These are phyloP conservation scores for Congeria kusceri DNA, from an alignment of 2,888 invertebrate species.

Conservation along the genomic window DNA sequence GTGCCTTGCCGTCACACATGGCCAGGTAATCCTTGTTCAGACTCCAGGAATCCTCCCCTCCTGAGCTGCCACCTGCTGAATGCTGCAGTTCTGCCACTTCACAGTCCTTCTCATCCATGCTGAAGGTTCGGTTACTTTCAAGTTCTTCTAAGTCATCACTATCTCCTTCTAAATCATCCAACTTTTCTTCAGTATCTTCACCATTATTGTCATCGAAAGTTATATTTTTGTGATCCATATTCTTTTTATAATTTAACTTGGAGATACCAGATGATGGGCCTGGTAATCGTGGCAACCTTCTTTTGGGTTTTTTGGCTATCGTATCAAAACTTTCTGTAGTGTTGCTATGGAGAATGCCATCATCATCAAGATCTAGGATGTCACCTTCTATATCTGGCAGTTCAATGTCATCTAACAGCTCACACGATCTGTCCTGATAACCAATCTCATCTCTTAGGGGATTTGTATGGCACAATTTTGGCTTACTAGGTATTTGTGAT, in stretches of 20 bases:
- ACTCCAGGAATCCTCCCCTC: slow-evolving; percentile 62
- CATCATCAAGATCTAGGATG: slow-evolving; percentile 55
- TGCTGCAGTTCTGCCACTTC: slow-evolving; percentile 42
- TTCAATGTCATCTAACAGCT: slow-evolving; percentile 56
- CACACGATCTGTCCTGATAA: slow-evolving; percentile 46
- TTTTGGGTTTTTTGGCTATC: slow-evolving; percentile 19
- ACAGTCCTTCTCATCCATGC: slow-evolving; percentile 29
- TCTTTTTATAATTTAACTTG: too few species aligned
- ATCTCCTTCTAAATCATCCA: background rate
- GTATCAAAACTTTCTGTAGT: slow-evolving; percentile 9
- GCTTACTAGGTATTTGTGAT: slow-evolving; percentile 55
- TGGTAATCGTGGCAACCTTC: slow-evolving; percentile 56
- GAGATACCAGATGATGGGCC: slow-evolving; percentile 17
- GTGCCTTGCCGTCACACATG: slow-evolving; percentile 56
- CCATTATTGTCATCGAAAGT: slow-evolving; percentile 26
- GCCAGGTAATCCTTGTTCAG: slow-evolving; percentile 56
- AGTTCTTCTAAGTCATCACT: slow-evolving; percentile 10
- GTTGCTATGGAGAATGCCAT: slow-evolving; percentile 53
- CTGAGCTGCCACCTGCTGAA: slow-evolving; percentile 58
- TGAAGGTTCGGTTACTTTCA: slow-evolving; percentile 9
- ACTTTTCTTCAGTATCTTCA: slow-evolving; percentile 20
- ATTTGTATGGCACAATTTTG: slow-evolving; percentile 38
- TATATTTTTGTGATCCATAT: slow-evolving; percentile 24
- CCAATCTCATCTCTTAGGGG: slow-evolving; percentile 44
- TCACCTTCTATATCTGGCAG: slow-evolving; percentile 46